Percentiles rank a stretch among this genome's conserved stretches.
phyloP scores from a whole-genome alignment of 2,888 invertebrate genomes.

The Parnassius smintheus region DNA sequence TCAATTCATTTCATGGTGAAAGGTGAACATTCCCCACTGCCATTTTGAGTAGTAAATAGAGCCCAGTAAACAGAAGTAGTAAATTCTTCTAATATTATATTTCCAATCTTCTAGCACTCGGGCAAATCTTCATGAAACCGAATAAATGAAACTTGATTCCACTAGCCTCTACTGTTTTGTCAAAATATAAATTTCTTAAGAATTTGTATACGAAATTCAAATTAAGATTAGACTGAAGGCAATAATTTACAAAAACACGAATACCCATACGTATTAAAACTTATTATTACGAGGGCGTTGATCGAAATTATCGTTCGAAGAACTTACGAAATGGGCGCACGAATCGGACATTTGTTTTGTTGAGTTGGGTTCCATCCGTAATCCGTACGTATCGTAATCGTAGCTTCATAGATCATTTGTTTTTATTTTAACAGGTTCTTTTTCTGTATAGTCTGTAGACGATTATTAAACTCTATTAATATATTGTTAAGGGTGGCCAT shows the following conservation, averaged over 20 bases:
- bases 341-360: slow-evolving; percentile 82
- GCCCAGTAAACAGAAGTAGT: slow-evolving; percentile 40
- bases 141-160: slow-evolving; percentile 75
- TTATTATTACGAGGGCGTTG: slow-evolving; percentile 59
- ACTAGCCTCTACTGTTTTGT: slow-evolving; percentile 62
- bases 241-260: slow-evolving; percentile 38
- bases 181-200: slow-evolving; percentile 49
- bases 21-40: slow-evolving; percentile 68
- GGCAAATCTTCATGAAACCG: slow-evolving; percentile 60
- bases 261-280: slow-evolving; percentile 42
- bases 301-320: slow-evolving; percentile 70
- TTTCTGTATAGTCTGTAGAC: slow-evolving; percentile 20
- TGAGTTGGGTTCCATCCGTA: slow-evolving; percentile 52
- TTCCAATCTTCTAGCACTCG: slow-evolving; percentile 52
- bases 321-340: slow-evolving; percentile 80
- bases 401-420: slow-evolving; percentile 40
- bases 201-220: slow-evolving; percentile 33
- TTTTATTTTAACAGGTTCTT: slow-evolving; percentile 33
- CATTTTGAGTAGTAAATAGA: slow-evolving; percentile 58
- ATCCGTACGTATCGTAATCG: slow-evolving; percentile 22
- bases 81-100: slow-evolving; percentile 38
- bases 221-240: slow-evolving; percentile 25
- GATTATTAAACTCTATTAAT: no score
- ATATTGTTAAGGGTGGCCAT: no score
- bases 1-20: slow-evolving; percentile 73